phyloP scores from a whole-genome alignment of 1,140 invertebrate genomes.

The Drosophila guanche region DNA sequence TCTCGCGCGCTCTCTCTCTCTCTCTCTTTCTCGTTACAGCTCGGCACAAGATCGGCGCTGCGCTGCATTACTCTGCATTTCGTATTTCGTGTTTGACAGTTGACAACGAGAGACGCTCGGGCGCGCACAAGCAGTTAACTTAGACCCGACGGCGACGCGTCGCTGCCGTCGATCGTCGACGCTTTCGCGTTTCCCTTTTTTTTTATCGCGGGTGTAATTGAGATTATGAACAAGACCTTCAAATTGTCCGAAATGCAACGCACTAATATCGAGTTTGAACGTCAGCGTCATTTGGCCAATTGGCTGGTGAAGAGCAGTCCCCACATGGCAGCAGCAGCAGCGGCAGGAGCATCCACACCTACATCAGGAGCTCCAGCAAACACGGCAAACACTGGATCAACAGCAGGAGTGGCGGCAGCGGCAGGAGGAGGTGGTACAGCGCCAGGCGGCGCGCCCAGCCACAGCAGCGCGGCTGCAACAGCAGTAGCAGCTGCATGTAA shows the following conservation, averaged over 20 bases:
- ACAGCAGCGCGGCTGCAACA: slow-evolving; percentile 65
- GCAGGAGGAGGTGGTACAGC: slow-evolving; percentile 23
- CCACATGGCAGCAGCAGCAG: slow-evolving; percentile 79
- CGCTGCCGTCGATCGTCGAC: slow-evolving; percentile 54
- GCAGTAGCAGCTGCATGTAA: slow-evolving; percentile 70
- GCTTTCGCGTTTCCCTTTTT: slow-evolving; percentile 36
- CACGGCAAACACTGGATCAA: slow-evolving; percentile 27
- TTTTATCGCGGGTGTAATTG: slow-evolving; percentile 41
- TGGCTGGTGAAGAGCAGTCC: slow-evolving; percentile 82
- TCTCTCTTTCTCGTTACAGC: slow-evolving; percentile 64
- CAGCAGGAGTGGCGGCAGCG: slow-evolving; percentile 18
- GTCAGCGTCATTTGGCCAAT: slow-evolving; percentile 83
- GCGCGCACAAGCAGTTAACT: slow-evolving; percentile 55
- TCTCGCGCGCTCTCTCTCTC: slow-evolving; percentile 31
- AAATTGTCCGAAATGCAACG: slow-evolving; percentile 81
- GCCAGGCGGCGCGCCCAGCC: slow-evolving; percentile 55
- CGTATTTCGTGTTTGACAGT: slow-evolving; percentile 63
- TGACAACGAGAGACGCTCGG: slow-evolving; percentile 64
- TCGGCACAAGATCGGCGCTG: slow-evolving; percentile 52
- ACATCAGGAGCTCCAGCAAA: slow-evolving; percentile 26
- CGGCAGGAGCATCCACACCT: slow-evolving; percentile 41
- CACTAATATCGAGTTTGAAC: slow-evolving; percentile 82
- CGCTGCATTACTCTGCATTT: slow-evolving; percentile 63
- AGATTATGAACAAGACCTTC: slow-evolving; percentile 73
- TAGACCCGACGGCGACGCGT: slow-evolving; percentile 66